Conservation (phyloP, 2,888 invertebrate genomes). For the Metacarcinus magister region DNA sequence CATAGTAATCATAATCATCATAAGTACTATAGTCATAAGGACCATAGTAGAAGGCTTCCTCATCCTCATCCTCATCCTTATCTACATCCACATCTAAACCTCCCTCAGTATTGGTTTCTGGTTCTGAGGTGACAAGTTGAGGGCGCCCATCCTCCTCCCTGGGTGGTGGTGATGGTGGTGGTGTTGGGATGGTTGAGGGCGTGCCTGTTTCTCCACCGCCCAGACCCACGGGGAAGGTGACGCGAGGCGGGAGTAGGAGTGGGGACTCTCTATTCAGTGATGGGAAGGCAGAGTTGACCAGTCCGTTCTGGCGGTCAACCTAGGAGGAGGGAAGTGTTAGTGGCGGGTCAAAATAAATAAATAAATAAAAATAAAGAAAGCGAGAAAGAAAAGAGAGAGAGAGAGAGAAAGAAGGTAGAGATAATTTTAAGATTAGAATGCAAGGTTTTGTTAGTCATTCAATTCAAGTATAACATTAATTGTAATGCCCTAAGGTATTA, state of each 20-base stretch:
- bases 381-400: too few relatives aligned
- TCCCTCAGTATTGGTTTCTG: neutral
- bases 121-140: neutral
- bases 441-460: too few relatives aligned
- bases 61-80: neutral
- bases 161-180: neutral
- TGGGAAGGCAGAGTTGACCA: slow-evolving; percentile 63
- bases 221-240: neutral
- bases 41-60: neutral
- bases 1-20: neutral
- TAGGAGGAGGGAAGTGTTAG: neutral
- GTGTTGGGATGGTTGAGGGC: neutral
- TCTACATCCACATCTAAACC: neutral
- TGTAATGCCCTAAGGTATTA: too few relatives aligned
- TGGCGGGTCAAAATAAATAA: too few relatives aligned
- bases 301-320: slow-evolving; percentile 69
- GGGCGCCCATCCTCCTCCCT: neutral
- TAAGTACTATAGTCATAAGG: neutral
- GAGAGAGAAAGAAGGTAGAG: neutral
- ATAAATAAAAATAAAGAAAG: too few relatives aligned
- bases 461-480: too few relatives aligned
- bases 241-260: neutral
- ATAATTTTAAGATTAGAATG: neutral
- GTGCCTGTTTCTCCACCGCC: neutral
- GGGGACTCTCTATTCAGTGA: neutral